Evolutionary conservation across 1,140 invertebrate genomes (phyloP), one percentile per base, ranked within the genome.

Genomic region (Aleiodes sp.): DNA sequence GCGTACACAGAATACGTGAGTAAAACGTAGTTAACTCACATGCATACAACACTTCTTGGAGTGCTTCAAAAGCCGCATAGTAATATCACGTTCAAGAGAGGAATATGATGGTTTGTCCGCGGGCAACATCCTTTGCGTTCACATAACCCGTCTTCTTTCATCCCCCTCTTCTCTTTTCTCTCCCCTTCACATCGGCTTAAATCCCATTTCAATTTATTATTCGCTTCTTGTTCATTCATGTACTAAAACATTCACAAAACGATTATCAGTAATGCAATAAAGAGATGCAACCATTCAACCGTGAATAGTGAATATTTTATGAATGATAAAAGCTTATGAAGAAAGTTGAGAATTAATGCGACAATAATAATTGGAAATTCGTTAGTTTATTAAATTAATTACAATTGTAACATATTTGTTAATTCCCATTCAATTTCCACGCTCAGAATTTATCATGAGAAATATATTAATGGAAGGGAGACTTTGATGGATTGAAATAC

Each of bases 21-120:
- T 16, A 12, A 52, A 52, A 52, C 16, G 46, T 52, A 16, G 19
- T 52, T 16, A 43, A 16, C 39, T 43, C 46, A 52, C 46, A 52
- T 3, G 19, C 46, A 52, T 52, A 52, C 46, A 52, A 52, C 46
- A 52, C 46, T n/a, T n/a, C 46, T 52, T 24, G 21, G 21, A 16
- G 46, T 52, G 46, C 16, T 52, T 52, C 46, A 52, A 24, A 52
- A 52, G 46, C 46, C 46, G 16, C 46, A 52, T 52, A 21, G 46
- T 52, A 52, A 52, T 52, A 52, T 52, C 21, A 52, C 46, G 46
- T 52, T 52, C 19, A 26, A 52, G 46, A n/a, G n/a, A 52, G 21
- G 46, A 52, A 52, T 52, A 52, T 52, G 46, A 52, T 52, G 46
- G 46, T 52, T 24, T 52, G 46, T 52, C 46, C 46, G 46, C 46